Evolutionary conservation across 2,888 invertebrate genomes (phyloP).

Genomic region (Glaucopsyche alexis): DNA sequence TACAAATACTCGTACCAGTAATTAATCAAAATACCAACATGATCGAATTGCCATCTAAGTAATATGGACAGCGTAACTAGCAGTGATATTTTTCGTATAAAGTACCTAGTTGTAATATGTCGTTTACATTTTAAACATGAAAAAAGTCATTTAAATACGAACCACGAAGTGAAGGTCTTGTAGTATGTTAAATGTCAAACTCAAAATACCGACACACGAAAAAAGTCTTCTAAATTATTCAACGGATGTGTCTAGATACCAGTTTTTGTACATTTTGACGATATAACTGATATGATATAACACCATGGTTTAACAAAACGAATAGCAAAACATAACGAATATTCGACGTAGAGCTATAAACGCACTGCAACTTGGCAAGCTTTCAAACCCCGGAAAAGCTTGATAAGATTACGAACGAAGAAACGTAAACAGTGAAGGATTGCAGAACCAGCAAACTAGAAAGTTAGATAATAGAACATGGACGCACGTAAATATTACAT

Average conservation of each 20-base stretch:
- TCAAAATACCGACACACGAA: not conserved
- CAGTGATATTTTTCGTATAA: not conserved
- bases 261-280: not conserved
- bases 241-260: not conserved
- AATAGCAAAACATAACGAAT: not conserved
- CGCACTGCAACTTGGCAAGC: conserved; percentile 11
- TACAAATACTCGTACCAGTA: not conserved
- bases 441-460: not conserved
- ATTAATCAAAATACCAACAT: not conserved
- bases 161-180: conserved; percentile 16
- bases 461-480: not conserved
- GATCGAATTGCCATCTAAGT: not conserved
- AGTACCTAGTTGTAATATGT: not conserved
- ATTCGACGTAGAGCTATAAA: conserved; percentile 8
- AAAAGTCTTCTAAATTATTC: conserved; percentile 12
- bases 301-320: not conserved
- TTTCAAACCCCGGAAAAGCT: conserved; percentile 17
- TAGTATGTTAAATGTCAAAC: conserved; percentile 19
- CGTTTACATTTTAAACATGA: conserved; percentile 6
- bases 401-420: conserved; percentile 19
- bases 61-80: not conserved
- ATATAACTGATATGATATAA: not conserved
- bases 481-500: not conserved
- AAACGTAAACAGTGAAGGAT: conserved; percentile 14
- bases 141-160: not conserved